Percentiles rank a stretch among this genome's conserved stretches.
Evolutionary conservation across 2,888 invertebrate species (phyloP).

Genomic region (Ennomos fuscantarius): DNA sequence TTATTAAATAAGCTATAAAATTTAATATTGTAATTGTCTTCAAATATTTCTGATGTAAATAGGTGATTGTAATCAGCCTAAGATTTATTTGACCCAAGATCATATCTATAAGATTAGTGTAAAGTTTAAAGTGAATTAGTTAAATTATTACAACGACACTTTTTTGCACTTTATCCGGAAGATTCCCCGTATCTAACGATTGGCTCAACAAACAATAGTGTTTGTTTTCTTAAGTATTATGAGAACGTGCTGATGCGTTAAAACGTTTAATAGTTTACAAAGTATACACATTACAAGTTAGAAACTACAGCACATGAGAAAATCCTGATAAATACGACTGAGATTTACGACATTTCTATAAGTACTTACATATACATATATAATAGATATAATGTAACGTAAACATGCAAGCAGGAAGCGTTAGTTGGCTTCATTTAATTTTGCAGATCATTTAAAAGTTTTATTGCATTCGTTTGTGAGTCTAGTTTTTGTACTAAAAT

Average conservation of each 20-base stretch:
- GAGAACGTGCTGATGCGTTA: neutral
- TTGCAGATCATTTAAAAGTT: no score
- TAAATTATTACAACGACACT: neutral
- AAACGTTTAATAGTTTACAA: slow-evolving; percentile 13
- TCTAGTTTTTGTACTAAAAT: slow-evolving; percentile 1
- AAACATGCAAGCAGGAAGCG: no score
- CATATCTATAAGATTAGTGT: no score
- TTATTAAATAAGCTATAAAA: no score
- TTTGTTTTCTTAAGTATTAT: neutral
- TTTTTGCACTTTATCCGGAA: neutral
- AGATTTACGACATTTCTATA: slow-evolving; percentile 6
- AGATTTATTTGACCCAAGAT: no score
- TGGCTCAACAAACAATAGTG: slow-evolving; percentile 1
- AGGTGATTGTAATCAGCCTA: no score
- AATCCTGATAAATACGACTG: neutral
- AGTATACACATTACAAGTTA: slow-evolving; percentile 11
- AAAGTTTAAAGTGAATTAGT: no score
- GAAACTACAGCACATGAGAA: slow-evolving; percentile 1
- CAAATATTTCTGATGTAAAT: slow-evolving; percentile 1
- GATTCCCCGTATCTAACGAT: neutral
- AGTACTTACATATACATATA: neutral
- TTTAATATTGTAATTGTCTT: no score
- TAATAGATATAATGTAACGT: no score
- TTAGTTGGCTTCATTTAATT: no score
- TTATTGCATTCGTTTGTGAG: neutral